Evolutionary conservation across 2,113 vertebrate species (phyloP).

Genomic region (Triplophysa tibetana): DNA sequence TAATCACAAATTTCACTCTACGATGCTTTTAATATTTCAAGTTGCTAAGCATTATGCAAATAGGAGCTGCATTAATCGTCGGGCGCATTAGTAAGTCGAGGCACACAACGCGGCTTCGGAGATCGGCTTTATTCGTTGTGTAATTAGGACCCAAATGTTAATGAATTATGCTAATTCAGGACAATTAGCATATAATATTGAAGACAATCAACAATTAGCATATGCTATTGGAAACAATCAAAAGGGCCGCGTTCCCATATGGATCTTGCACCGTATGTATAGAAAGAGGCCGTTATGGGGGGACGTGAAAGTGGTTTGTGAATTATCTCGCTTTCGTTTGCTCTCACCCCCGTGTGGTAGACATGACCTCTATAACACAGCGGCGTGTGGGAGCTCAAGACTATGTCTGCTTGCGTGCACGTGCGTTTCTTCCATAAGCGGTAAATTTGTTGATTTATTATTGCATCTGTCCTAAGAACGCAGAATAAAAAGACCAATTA

Average conservation of each 20-base stretch:
- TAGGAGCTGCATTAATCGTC: constrained; percentile 63
- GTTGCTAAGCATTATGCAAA: constrained; percentile 69
- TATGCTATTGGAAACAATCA: constrained; percentile 74
- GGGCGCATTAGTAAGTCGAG: constrained; percentile 69
- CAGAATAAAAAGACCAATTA: not conserved
- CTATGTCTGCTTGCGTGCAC: not conserved
- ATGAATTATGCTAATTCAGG: constrained; percentile 80
- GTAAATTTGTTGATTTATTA: not conserved
- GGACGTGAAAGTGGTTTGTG: constrained; percentile 8
- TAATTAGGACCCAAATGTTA: constrained; percentile 80
- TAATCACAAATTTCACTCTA: constrained; percentile 67
- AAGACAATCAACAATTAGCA: constrained; percentile 79
- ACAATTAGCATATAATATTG: constrained; percentile 80
- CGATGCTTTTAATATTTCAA: constrained; percentile 71
- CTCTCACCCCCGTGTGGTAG: not conserved
- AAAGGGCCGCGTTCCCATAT: constrained; percentile 67
- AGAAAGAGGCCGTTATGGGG: constrained; percentile 50
- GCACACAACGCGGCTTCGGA: constrained; percentile 63
- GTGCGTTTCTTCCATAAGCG: not conserved
- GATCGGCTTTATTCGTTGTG: constrained; percentile 68
- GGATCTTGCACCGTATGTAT: constrained; percentile 61
- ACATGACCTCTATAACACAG: constrained; percentile 28
- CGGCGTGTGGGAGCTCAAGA: not conserved
- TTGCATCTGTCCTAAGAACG: not conserved
- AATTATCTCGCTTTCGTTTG: constrained; percentile 15